Evolutionary conservation across 2,888 invertebrate genomes (phyloP).

Genomic region (Automeris io): DNA sequence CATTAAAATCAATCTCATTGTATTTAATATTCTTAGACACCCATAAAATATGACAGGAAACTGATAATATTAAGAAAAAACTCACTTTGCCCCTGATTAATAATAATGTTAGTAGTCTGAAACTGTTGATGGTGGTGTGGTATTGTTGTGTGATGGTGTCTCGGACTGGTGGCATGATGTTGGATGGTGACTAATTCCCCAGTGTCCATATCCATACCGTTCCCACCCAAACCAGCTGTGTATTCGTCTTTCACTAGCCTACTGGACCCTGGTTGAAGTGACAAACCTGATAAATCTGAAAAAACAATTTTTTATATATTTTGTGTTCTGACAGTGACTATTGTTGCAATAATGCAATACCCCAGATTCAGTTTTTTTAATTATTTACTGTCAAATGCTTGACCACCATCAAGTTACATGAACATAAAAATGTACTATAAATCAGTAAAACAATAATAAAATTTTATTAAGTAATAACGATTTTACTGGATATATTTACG

Average conservation of each 20-base stretch:
- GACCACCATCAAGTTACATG: too few relatives aligned
- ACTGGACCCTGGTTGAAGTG: slow-evolving; percentile 89
- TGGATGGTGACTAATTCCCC: slow-evolving; percentile 70
- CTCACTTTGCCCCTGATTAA: slow-evolving; percentile 71
- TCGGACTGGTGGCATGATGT: slow-evolving; percentile 67
- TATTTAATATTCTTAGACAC: slow-evolving; percentile 1
- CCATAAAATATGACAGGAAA: not conserved
- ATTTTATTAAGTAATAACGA: too few relatives aligned
- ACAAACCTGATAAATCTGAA: slow-evolving; percentile 93
- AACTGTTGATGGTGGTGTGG: slow-evolving; percentile 69
- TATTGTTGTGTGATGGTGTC: slow-evolving; percentile 62
- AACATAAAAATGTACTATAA: too few relatives aligned
- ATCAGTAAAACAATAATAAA: too few relatives aligned
- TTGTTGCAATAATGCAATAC: not conserved
- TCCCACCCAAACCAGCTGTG: slow-evolving; percentile 83
- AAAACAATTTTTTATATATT: too few relatives aligned
- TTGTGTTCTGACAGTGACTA: too few relatives aligned
- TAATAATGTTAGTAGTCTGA: slow-evolving; percentile 62
- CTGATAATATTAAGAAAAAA: slow-evolving; percentile 14
- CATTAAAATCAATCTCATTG: not conserved
- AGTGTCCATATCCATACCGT: slow-evolving; percentile 75
- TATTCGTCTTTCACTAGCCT: slow-evolving; percentile 95
- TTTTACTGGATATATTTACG: not conserved
- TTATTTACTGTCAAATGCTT: not conserved
- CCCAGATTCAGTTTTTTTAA: not conserved